Evolutionary conservation across 2,888 invertebrate genomes (phyloP).

Genomic region (Agonopterix heracliana): DNA sequence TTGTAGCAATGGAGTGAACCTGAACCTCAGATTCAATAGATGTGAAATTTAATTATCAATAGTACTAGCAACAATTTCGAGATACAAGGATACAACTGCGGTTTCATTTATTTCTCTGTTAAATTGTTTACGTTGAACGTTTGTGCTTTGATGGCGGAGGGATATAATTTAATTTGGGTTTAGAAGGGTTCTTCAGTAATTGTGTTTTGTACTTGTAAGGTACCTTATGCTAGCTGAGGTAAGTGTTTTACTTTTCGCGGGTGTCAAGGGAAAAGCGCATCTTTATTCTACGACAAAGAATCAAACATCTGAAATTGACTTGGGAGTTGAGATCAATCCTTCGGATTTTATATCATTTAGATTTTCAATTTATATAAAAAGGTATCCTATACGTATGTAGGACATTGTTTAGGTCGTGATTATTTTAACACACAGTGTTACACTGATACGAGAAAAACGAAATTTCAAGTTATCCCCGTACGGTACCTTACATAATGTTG

Average conservation of each 20-base stretch:
- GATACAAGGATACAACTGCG: background rate
- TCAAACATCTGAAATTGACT: no score
- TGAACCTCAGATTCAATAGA: background rate
- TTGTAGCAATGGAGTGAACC: background rate
- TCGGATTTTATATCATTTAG: no score
- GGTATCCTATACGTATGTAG: no score
- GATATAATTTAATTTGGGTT: background rate
- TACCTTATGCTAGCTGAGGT: constrained; percentile 12
- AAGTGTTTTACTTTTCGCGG: no score
- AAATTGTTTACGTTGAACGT: constrained; percentile 1
- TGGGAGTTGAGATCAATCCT: no score
- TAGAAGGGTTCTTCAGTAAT: background rate
- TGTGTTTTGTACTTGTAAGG: background rate
- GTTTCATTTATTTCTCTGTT: constrained; percentile 9
- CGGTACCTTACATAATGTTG: background rate
- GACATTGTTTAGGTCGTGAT: no score
- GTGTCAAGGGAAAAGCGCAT: no score
- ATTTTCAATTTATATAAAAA: no score
- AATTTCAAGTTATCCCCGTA: background rate
- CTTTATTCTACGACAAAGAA: no score
- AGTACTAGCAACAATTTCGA: background rate
- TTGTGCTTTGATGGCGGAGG: background rate
- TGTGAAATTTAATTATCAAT: constrained; percentile 1
- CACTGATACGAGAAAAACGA: no score
- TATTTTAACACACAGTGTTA: no score